Conservation (phyloP, 1,140 invertebrate genomes). For the Platyura marginata region DNA sequence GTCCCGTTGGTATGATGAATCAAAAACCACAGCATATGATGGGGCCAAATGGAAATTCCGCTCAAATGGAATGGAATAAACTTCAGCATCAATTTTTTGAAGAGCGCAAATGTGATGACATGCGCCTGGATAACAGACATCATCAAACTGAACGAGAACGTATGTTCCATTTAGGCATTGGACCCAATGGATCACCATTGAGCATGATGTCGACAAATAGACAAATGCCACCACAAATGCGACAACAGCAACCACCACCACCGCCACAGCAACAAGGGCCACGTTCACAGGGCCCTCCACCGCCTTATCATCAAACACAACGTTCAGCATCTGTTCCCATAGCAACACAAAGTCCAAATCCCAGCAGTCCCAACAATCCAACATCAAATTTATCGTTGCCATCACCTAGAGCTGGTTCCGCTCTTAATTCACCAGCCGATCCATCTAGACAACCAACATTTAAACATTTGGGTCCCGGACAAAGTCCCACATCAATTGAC, state of each 20-base stretch:
- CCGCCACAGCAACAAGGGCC: not conserved
- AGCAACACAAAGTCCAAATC: constrained; percentile 50
- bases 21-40: constrained; percentile 24
- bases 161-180: constrained; percentile 5
- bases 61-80: constrained; percentile 74
- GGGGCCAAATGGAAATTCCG: constrained; percentile 20
- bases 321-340: constrained; percentile 70
- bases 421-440: constrained; percentile 37
- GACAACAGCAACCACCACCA: not conserved
- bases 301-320: constrained; percentile 65
- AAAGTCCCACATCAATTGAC: constrained; percentile 40
- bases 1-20: constrained; percentile 8
- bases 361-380: constrained; percentile 48
- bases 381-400: constrained; percentile 50
- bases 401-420: constrained; percentile 43
- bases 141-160: constrained; percentile 4
- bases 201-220: constrained; percentile 4
- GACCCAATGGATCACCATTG: constrained; percentile 6
- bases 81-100: constrained; percentile 70
- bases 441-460: constrained; percentile 30
- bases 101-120: constrained; percentile 27
- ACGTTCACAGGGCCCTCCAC: constrained; percentile 48
- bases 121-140: constrained; percentile 5
- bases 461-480: constrained; percentile 32
- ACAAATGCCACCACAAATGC: constrained; percentile 5